Conservation (phyloP, 2,113 vertebrate genomes). For the Rhinopithecus roxellana region DNA sequence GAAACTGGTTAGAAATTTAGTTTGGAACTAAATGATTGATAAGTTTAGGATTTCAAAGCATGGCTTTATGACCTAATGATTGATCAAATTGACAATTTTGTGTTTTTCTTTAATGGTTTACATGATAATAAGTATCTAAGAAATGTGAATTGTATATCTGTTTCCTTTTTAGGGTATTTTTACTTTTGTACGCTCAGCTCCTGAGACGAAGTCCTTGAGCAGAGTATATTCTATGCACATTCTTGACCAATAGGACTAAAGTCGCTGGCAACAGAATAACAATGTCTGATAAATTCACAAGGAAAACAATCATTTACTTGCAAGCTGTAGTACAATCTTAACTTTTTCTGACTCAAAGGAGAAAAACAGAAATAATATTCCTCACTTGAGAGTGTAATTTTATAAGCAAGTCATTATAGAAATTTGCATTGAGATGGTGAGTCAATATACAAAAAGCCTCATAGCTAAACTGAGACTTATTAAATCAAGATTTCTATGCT, state of each 20-base stretch:
- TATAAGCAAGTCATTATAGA: neutral
- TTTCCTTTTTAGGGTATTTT: neutral
- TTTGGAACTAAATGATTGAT: neutral
- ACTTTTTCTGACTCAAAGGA: neutral
- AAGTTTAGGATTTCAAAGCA: neutral
- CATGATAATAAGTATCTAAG: neutral
- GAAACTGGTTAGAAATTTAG: neutral
- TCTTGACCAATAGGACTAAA: neutral
- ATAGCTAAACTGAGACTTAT: neutral
- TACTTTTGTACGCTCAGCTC: neutral
- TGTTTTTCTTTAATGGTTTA: neutral
- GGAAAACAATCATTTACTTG: neutral
- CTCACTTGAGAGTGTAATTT: neutral
- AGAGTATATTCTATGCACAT: neutral
- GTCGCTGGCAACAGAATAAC: neutral
- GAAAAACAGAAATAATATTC: neutral
- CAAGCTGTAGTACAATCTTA: neutral
- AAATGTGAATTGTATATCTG: neutral
- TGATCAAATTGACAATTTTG: neutral
- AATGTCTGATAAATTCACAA: neutral
- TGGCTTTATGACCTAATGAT: neutral
- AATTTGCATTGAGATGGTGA: neutral
- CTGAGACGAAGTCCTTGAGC: neutral
- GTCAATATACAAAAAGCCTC: neutral
- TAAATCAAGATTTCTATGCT: neutral